Evolutionary conservation across 2,888 invertebrate genomes (phyloP), one percentile per base, ranked within the genome.

Genomic region (Meloe dianella): DNA sequence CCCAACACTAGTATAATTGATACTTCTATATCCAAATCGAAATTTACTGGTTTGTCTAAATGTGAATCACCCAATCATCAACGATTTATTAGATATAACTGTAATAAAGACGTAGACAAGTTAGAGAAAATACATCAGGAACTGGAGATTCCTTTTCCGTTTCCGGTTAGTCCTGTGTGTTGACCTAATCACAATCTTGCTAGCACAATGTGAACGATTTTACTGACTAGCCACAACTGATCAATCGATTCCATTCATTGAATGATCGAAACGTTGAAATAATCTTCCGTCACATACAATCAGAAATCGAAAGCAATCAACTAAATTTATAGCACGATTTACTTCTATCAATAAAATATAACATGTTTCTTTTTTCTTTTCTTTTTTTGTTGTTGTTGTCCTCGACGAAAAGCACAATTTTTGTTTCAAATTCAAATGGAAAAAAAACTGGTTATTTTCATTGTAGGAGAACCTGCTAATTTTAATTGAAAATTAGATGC

Each of bases 401-500:
- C n/a, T 1, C 32, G 32, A 1, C 7, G 7, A 10, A 32, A 32
- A 32, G 10, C 32, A 32, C 32, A 32, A 7, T 9, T 9, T 9
- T 32, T 7, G 7, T 32, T 8, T 32, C 32, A 32, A 32, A 32
- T 32, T 32, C 32, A 32, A 32, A 7, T 32, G 32, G 32, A 8
- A 10, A 32, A 32, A 32, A 32, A n/a, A n/a, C n/a, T n/a, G n/a
- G 3, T 32, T 32, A 10, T 32, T 32, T 47, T 20, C 8, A 9
- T 22, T 12, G 24, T 22, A 38, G 8, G n/a, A 7, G 6, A 0
- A n/a, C n/a, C 7, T 32, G 10, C 71, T 75, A 74, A 74, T 73
- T 71, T 73, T 66, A 71, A 72, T 73, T 67, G 70, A 73, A 72
- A 74, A 74, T 73, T 71, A 72, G 69, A 73, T 71, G 69, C 73